These are phyloP conservation scores for Microctenopoma lineatum DNA, from an alignment of 2,797 vertebrate genomes.

Conservation along the genomic window DNA sequence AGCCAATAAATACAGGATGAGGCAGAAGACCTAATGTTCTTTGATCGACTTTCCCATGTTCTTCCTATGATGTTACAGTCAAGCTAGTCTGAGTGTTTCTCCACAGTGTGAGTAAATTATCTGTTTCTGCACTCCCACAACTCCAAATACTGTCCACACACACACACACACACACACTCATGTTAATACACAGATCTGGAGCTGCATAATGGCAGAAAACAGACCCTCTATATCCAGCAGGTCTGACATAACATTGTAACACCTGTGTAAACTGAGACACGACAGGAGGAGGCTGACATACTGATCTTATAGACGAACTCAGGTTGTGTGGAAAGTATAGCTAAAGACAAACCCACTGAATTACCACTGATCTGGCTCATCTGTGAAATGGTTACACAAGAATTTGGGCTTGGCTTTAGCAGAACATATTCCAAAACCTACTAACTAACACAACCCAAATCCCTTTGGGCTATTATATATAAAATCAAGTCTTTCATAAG, in stretches of 20 bases:
- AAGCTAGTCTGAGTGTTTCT: conserved; percentile 16
- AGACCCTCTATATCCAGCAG: conserved; percentile 43
- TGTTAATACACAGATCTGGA: conserved; percentile 15
- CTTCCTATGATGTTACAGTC: conserved; percentile 23
- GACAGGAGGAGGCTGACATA: conserved; percentile 37
- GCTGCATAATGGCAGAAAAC: conserved; percentile 28
- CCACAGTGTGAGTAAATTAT: conserved; percentile 18
- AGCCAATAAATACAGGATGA: conserved; percentile 47
- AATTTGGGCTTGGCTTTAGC: conserved; percentile 21
- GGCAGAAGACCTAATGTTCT: conserved; percentile 39
- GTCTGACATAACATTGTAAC: conserved; percentile 63
- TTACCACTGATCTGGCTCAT: conserved; percentile 33
- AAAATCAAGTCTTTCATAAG: conserved; percentile 8
- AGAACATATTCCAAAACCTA: conserved; percentile 16
- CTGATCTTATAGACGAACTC: conserved; percentile 11
- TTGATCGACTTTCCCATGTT: conserved; percentile 52
- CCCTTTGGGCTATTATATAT: background rate
- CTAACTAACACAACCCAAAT: conserved; percentile 12
- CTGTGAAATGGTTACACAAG: conserved; percentile 14
- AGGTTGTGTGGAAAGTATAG: conserved; percentile 4
- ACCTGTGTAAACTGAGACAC: conserved; percentile 67
- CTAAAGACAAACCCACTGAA: conserved; percentile 18
- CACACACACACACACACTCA: background rate
- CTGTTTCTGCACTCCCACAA: conserved; percentile 29
- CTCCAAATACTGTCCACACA: background rate